Evolutionary conservation across 2,888 invertebrate genomes (phyloP).

Genomic region (Chalcosyrphus nemorum): DNA sequence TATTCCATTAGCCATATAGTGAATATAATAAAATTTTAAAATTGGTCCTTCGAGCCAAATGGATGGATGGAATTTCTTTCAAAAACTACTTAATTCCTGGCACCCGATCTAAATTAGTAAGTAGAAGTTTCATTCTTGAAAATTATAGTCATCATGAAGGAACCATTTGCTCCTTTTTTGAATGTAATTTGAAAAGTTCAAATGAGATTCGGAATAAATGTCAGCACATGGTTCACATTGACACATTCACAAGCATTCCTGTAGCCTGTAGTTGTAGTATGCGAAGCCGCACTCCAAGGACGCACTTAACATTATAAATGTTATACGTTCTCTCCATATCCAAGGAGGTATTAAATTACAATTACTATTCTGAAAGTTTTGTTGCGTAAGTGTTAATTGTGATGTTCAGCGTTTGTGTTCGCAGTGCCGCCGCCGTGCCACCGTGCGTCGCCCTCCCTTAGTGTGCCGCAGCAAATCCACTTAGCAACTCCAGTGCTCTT

Average conservation of each 20-base stretch:
- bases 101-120: slow-evolving; percentile 28
- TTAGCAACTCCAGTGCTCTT: slow-evolving; percentile 18
- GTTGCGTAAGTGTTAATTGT: slow-evolving; percentile 70
- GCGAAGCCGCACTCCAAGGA: slow-evolving; percentile 26
- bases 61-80: slow-evolving; percentile 13
- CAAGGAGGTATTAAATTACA: slow-evolving; percentile 66
- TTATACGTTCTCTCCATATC: slow-evolving; percentile 3
- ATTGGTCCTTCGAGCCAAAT: slow-evolving; percentile 53
- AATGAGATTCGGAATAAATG: slow-evolving; percentile 50
- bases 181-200: slow-evolving; percentile 40
- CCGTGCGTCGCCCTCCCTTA: background rate
- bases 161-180: background rate
- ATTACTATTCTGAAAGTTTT: slow-evolving; percentile 64
- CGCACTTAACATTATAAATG: slow-evolving; percentile 24
- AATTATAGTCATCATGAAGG: slow-evolving; percentile 26
- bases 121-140: slow-evolving; percentile 21
- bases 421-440: too few relatives aligned
- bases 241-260: slow-evolving; percentile 19
- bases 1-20: slow-evolving; percentile 38
- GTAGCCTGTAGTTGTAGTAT: background rate
- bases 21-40: background rate
- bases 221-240: slow-evolving; percentile 41
- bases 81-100: slow-evolving; percentile 25
- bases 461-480: slow-evolving; percentile 1
- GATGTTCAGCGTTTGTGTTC: slow-evolving; percentile 37